Evolutionary conservation across 1,140 invertebrate species (phyloP).

Genomic region (Sogatella furcifera): DNA sequence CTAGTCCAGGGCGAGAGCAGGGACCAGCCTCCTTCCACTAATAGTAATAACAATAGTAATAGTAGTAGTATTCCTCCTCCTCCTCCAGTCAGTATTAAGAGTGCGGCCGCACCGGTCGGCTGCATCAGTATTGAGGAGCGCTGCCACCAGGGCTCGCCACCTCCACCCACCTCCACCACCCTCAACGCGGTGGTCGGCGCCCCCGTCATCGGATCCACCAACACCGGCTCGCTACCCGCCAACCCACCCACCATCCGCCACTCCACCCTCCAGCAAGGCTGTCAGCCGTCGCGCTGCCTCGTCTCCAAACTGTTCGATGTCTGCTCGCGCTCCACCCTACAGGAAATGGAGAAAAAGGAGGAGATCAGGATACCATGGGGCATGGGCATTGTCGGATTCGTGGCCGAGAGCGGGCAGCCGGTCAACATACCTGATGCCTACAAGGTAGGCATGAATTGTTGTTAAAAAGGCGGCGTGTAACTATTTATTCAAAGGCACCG

Average conservation of each 20-base stretch:
- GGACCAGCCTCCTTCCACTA: neutral
- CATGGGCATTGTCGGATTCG: constrained; percentile 85
- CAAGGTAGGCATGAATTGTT: constrained; percentile 49
- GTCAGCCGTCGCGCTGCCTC: constrained; percentile 45
- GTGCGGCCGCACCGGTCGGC: constrained; percentile 7
- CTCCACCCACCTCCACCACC: constrained; percentile 7
- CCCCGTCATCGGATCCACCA: constrained; percentile 17
- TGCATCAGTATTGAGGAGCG: constrained; percentile 14
- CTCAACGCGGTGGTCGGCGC: constrained; percentile 19
- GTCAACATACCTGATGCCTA: constrained; percentile 95
- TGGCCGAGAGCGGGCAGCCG: constrained; percentile 82
- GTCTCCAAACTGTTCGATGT: constrained; percentile 93
- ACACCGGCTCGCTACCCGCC: constrained; percentile 7
- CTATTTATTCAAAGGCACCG: too few relatives aligned
- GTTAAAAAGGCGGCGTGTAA: too few relatives aligned
- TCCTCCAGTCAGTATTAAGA: neutral
- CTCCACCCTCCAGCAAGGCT: constrained; percentile 13
- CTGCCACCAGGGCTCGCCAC: neutral
- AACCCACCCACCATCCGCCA: neutral
- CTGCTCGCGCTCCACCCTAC: constrained; percentile 74
- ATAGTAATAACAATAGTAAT: neutral
- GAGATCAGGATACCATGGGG: constrained; percentile 87
- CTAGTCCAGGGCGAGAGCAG: constrained; percentile 68
- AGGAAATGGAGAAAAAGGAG: constrained; percentile 83
- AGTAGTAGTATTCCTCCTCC: neutral